Evolutionary conservation across 2,113 vertebrate genomes (phyloP).

Genomic region (Trogon surrucura): DNA sequence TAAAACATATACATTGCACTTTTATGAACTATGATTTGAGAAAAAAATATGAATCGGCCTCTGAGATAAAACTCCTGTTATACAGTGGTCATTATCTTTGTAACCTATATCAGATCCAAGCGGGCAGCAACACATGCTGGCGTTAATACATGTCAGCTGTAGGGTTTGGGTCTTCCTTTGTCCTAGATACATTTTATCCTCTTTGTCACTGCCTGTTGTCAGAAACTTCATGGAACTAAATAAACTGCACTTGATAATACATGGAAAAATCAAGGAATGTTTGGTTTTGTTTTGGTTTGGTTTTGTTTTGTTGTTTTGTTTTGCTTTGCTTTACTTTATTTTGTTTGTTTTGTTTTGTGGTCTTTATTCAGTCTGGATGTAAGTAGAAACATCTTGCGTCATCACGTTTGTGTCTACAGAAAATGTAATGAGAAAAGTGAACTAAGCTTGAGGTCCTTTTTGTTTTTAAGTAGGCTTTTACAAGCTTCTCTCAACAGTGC

Average conservation of each 20-base stretch:
- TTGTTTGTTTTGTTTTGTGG: neutral
- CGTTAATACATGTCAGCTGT: conserved; percentile 77
- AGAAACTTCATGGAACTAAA: conserved; percentile 85
- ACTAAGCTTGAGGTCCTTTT: neutral
- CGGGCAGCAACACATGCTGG: conserved; percentile 82
- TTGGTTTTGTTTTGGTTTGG: neutral
- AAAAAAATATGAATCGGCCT: neutral
- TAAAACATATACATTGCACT: conserved; percentile 57
- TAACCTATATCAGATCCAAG: conserved; percentile 83
- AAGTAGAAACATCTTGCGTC: neutral
- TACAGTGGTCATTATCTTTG: conserved; percentile 76
- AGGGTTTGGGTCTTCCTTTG: conserved; percentile 79
- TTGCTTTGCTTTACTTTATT: neutral
- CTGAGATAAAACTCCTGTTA: conserved; percentile 76
- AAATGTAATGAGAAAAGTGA: neutral
- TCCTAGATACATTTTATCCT: conserved; percentile 79
- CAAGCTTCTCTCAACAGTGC: neutral
- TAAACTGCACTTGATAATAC: conserved; percentile 76
- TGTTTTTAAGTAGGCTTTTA: neutral
- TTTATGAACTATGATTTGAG: neutral
- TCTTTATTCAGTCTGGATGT: neutral
- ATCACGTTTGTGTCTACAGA: neutral
- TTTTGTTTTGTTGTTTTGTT: neutral
- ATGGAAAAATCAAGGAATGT: conserved; percentile 30
- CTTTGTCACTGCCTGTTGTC: conserved; percentile 78